Base-by-base conservation (phyloP, 2,113 vertebrate genomes). In the Lamprologus callipterus region DNA sequence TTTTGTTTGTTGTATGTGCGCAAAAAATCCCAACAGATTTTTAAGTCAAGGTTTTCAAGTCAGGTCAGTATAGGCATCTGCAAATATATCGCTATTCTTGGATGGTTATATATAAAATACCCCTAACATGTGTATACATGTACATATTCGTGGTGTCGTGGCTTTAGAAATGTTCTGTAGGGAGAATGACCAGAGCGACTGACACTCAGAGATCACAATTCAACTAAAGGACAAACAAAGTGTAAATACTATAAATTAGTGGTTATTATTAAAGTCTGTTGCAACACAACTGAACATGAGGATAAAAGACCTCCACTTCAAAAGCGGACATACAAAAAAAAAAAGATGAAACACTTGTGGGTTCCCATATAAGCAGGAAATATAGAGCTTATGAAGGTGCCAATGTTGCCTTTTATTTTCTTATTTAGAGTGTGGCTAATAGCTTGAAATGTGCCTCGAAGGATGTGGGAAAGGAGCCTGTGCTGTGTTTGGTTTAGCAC, bases 401-500 rank as follows among this genome's bases (percentile, higher is more conserved):
- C 65, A 65, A 80, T 83, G 33, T 83, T 28, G 14, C 21, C n/a
- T 75, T 35, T 86, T 58, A 26, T 42, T 26, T 45, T 28, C 31
- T 23, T 14, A 9, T 70, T 81, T 42, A 42, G 37, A 83, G 65
- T 80, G 88, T 73, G 63, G 57, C 82, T 88, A 83, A 90, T 84
- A 84, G 82, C 58, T 89, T 86, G 68, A 87, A 84, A 81, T 84
- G 35, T 84, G 79, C 85, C 86, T 86, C 4, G 17, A 78, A 85
- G 80, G 86, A 89, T 84, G 81, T 84, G 63, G 70, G 45, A 49
- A 65, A 83, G 40, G 60, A 83, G 75, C 53, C 75, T 60, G 65
- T 11, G 4, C 65, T 47, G 82, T 63, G 49, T 79, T 86, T 81
- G 28, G 49, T 16, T 21, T 57, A 9, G 54, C 51, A 33, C 82